Evolutionary conservation across 2,888 invertebrate genomes (phyloP).

Genomic region (Salticus scenicus): DNA sequence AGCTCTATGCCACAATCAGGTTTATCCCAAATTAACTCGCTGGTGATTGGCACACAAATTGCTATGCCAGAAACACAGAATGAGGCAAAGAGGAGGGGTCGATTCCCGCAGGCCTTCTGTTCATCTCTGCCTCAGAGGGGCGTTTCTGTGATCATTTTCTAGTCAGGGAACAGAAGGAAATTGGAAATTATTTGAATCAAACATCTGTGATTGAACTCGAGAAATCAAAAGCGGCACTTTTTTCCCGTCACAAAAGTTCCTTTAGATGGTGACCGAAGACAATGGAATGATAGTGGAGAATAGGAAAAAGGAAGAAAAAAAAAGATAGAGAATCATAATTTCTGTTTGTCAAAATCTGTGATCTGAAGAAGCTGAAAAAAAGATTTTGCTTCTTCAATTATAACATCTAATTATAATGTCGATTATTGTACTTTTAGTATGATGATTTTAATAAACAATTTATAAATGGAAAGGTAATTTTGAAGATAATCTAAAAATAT

Average conservation of each 20-base stretch:
- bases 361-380: too few species aligned
- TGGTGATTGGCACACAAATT: not conserved
- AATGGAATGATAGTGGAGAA: conserved; percentile 11
- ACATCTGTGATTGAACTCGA: conserved; percentile 25
- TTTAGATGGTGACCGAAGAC: not conserved
- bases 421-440: too few species aligned
- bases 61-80: not conserved
- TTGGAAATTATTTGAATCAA: conserved; percentile 30
- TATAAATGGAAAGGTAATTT: too few species aligned
- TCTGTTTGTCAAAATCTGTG: too few species aligned
- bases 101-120: not conserved
- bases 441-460: too few species aligned
- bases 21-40: not conserved
- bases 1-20: not conserved
- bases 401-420: too few species aligned
- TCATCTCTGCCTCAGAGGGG: not conserved
- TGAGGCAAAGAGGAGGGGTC: not conserved
- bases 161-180: not conserved
- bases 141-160: not conserved
- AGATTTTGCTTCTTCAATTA: too few species aligned
- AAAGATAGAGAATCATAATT: too few species aligned
- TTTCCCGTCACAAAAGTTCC: not conserved
- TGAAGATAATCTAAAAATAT: too few species aligned
- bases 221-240: not conserved
- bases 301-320: not conserved